Percentiles rank a stretch among this genome's conserved stretches.
Conservation (phyloP, 2,888 invertebrate genomes). For the Heterodera filipjevi region DNA sequence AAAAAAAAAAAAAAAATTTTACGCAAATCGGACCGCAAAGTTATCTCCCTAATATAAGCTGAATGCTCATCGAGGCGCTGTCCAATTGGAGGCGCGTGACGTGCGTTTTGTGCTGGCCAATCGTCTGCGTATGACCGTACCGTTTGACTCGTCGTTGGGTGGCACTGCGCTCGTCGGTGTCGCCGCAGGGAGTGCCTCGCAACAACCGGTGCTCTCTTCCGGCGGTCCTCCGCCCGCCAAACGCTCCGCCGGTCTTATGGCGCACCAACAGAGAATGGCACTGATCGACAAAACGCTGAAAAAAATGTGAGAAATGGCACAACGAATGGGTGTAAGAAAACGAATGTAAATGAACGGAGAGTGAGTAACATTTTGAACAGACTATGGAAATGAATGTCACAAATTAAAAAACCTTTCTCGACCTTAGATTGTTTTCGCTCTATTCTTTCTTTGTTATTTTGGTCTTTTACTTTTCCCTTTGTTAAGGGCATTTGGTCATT, state of each 20-base stretch:
- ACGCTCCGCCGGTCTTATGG: constrained; percentile 13
- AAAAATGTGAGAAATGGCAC: constrained; percentile 24
- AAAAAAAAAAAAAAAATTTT: no score
- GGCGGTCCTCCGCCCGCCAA: constrained; percentile 20
- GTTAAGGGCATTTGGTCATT: no score
- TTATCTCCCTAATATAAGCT: constrained; percentile 16
- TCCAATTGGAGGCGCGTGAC: constrained; percentile 32
- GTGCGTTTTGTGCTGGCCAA: constrained; percentile 33
- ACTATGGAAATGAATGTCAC: no score
- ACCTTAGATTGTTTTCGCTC: no score
- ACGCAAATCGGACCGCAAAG: no score
- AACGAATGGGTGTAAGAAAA: no score
- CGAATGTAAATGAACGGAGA: no score
- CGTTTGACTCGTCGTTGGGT: constrained; percentile 23
- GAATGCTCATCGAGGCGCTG: constrained; percentile 29
- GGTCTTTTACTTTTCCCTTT: no score
- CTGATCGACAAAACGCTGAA: constrained; percentile 36
- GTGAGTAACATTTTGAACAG: no score
- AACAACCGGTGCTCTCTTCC: neutral
- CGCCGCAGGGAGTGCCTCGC: neutral
- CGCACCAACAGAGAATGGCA: constrained; percentile 37
- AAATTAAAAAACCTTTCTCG: no score
- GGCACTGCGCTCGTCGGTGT: constrained; percentile 10
- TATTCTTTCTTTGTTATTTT: no score
- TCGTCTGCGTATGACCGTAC: constrained; percentile 27